Evolutionary conservation across 2,888 invertebrate genomes (phyloP).

Genomic region (Pristionchus entomophagus): DNA sequence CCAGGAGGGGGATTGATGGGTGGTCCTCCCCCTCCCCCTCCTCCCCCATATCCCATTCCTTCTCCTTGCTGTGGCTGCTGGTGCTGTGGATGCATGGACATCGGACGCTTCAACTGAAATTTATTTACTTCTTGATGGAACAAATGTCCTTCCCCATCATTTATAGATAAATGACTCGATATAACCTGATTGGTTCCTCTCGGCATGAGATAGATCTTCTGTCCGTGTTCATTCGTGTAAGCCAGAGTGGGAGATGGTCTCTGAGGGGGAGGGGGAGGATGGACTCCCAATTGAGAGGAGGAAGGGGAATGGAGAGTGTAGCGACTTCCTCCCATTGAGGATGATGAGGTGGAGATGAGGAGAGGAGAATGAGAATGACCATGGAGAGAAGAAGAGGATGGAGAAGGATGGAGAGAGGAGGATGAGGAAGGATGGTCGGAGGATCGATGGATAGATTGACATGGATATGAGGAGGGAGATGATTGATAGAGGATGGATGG

Average conservation of each 20-base stretch:
- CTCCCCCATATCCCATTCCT: not conserved
- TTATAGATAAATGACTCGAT: not conserved
- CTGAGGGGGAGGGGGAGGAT: not conserved
- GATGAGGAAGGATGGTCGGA: not conserved
- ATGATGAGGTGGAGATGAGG: conserved; percentile 20
- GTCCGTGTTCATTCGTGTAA: conserved; percentile 26
- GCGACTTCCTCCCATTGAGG: not conserved
- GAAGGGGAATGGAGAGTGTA: not conserved
- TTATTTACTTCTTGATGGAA: no score
- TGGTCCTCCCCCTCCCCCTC: not conserved
- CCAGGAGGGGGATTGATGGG: not conserved
- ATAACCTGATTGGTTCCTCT: not conserved
- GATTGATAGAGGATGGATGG: not conserved
- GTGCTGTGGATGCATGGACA: not conserved
- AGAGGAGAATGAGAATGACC: conserved; percentile 9
- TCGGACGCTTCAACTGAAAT: not conserved
- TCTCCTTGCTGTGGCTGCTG: conserved; percentile 5
- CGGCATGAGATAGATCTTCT: conserved; percentile 29
- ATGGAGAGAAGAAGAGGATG: not conserved
- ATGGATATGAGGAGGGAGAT: not conserved
- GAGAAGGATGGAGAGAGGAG: not conserved
- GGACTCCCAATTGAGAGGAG: not conserved
- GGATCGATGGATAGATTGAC: not conserved
- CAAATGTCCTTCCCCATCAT: no score
- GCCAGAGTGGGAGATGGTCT: conserved; percentile 11